Base-by-base conservation (phyloP, 1,140 invertebrate species). In the Grapholita molesta region DNA sequence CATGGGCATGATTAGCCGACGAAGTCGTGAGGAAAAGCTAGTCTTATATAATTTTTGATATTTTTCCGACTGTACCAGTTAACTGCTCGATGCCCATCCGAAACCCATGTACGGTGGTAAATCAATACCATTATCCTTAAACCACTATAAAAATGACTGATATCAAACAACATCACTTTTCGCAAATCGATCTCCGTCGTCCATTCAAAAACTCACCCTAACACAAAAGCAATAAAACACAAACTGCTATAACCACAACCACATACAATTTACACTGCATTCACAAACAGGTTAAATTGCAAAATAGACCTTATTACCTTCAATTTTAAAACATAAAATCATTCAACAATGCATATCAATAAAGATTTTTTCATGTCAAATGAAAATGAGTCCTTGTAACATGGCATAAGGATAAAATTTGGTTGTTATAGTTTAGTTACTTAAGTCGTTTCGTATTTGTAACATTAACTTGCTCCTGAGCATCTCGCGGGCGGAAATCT, bases 61-160 rank as follows among this genome's bases (percentile, higher is more conserved):
- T n/a, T n/a, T n/a, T n/a, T 21, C 25, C 15, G 53, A 57, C 25
- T 28, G 24, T 61, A 28, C 24, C 24, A 18, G 55, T 61, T 18
- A 61, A 15, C 55, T 28, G 1, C 55, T 18, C 5, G 25, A 5
- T 1, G 2, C 42, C 18, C 2, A 21, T n/a, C n/a, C 53, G 25
- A 82, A 83, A 79, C 76, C 77, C 78, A 61, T 78, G 77, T 81
- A 78, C 70, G 78, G 75, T 82, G 79, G 82, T 86, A 85, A 89
- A 86, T 88, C 88, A 89, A 90, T 89, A 88, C 80, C 80, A 90
- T 90, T 89, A 90, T 84, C 85, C 84, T 78, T 73, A 86, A 89
- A 88, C 86, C 85, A 88, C 84, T 84, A 88, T 85, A 87, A 90
- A 86, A 90, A 90, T 87, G 84, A 89, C 75, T 84, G 75, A 83